phyloP scores from a whole-genome alignment of 35 echinoderm and acorn worm species.

The Strongylocentrotus purpuratus region DNA sequence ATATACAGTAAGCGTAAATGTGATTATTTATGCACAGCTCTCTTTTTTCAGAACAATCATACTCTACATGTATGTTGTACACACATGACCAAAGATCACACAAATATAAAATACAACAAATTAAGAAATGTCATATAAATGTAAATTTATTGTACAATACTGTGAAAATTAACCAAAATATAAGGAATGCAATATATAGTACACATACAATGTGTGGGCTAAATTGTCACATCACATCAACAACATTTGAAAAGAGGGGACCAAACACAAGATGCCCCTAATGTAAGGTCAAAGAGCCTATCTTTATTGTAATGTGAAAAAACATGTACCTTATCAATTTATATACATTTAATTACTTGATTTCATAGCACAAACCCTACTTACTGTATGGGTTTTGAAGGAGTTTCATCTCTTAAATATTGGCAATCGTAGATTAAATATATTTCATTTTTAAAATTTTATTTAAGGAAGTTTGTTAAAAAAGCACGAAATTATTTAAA shows the following conservation, averaged over 20 bases:
- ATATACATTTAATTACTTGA: too few species aligned
- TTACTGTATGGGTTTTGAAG: too few species aligned
- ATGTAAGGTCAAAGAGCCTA: neutral
- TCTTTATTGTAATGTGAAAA: neutral
- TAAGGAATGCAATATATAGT: neutral
- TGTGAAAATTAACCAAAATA: neutral
- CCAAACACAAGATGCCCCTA: neutral
- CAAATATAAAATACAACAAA: too few species aligned
- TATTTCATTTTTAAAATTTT: too few species aligned
- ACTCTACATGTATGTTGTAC: too few species aligned
- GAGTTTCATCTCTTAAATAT: neutral
- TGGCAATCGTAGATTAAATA: neutral
- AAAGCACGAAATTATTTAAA: neutral
- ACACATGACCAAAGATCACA: too few species aligned
- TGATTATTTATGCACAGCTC: too few species aligned
- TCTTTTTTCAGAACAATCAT: too few species aligned
- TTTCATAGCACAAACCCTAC: too few species aligned
- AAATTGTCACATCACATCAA: neutral
- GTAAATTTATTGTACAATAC: slow-evolving; percentile 14
- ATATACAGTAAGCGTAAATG: too few species aligned
- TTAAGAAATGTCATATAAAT: too few species aligned
- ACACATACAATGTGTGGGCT: neutral
- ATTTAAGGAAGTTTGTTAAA: neutral
- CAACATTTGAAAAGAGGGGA: neutral
- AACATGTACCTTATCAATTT: too few species aligned